These are phyloP conservation scores for Canis aureus DNA, from an alignment of 2,113 vertebrate genomes.

Conservation along the genomic window DNA sequence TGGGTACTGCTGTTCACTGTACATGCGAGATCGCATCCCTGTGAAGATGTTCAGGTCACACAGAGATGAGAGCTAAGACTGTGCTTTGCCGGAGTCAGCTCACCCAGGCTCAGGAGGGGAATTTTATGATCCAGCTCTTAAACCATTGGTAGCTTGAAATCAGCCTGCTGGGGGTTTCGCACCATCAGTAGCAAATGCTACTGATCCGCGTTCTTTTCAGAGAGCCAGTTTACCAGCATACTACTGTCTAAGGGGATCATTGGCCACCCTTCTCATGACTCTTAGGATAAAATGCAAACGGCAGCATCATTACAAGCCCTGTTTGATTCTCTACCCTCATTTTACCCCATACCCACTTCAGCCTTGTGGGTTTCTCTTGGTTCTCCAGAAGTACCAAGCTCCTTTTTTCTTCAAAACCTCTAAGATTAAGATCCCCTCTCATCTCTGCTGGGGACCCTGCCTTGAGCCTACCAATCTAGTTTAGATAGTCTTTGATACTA, in stretches of 20 bases:
- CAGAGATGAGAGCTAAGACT: background rate
- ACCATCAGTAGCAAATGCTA: background rate
- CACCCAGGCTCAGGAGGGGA: background rate
- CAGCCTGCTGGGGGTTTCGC: background rate
- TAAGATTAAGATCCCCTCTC: background rate
- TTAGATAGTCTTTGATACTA: background rate
- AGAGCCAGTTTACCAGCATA: background rate
- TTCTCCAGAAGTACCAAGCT: background rate
- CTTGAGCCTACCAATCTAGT: background rate
- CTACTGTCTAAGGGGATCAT: background rate
- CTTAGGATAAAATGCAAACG: background rate
- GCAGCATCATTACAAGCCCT: too few relatives aligned
- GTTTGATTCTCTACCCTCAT: background rate
- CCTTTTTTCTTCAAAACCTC: background rate
- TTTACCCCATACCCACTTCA: background rate
- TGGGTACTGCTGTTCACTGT: accelerated
- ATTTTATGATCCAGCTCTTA: background rate
- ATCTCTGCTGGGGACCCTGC: background rate
- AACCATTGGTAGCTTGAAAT: background rate
- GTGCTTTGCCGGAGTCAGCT: background rate
- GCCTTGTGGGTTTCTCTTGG: background rate
- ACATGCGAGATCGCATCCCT: background rate
- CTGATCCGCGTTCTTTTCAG: background rate
- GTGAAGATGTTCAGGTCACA: background rate
- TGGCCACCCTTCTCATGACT: background rate